These are phyloP conservation scores for Eulemur rubriventer DNA, from an alignment of 2,797 vertebrate genomes.

Conservation along the genomic window DNA sequence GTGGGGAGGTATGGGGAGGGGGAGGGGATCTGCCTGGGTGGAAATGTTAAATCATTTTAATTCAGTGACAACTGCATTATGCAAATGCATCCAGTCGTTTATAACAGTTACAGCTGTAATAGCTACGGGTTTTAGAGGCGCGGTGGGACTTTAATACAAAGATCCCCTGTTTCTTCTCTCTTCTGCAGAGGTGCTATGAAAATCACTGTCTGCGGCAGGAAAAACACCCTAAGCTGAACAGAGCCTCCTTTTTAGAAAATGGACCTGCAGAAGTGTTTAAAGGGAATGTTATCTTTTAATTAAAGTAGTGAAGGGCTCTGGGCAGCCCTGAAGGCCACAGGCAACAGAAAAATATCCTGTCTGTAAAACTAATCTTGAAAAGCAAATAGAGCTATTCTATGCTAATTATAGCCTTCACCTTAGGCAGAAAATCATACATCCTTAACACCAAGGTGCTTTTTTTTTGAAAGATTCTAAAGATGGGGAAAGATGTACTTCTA, in stretches of 20 bases:
- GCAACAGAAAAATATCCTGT: conserved; percentile 71
- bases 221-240: conserved; percentile 67
- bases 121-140: conserved; percentile 82
- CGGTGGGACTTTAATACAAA: conserved; percentile 79
- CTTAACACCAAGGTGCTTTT: background rate
- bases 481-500: background rate
- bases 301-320: conserved; percentile 64
- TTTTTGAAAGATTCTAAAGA: conserved; percentile 28
- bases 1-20: background rate
- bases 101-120: conserved; percentile 84
- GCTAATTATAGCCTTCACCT: conserved; percentile 67
- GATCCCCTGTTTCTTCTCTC: conserved; percentile 78
- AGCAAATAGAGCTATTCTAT: conserved; percentile 66
- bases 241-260: conserved; percentile 69
- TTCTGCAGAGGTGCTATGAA: conserved; percentile 78
- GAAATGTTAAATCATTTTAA: conserved; percentile 85
- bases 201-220: conserved; percentile 74
- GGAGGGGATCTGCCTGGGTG: conserved; percentile 53
- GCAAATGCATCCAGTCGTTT: conserved; percentile 86
- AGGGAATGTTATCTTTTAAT: conserved; percentile 74
- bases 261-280: conserved; percentile 76
- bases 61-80: conserved; percentile 88
- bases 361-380: conserved; percentile 75
- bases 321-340: conserved; percentile 45
- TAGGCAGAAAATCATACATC: conserved; percentile 42